A percentile compares a stretch with the other conserved stretches of the same genome.
Evolutionary conservation across 1,140 invertebrate species (phyloP).

Genomic region (Metaphire vulgaris): DNA sequence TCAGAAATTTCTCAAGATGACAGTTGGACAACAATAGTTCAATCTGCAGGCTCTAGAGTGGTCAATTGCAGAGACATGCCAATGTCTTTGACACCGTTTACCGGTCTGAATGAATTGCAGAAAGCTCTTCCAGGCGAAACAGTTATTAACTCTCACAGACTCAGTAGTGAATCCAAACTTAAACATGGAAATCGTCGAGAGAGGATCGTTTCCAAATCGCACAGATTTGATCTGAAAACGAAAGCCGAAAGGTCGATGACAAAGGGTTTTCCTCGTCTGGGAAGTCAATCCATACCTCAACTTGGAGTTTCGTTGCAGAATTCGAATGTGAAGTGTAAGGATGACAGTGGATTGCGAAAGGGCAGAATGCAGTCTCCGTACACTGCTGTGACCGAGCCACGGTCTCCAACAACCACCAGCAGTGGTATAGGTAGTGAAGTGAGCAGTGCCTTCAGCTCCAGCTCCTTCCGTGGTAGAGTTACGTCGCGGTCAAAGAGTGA

Average conservation of each 20-base stretch:
- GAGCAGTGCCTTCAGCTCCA: neutral
- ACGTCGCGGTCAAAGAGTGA: neutral
- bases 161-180: neutral
- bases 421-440: neutral
- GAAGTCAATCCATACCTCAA: neutral
- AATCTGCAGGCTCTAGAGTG: too few species aligned
- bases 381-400: neutral
- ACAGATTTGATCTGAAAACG: neutral
- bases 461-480: too few species aligned
- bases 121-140: neutral
- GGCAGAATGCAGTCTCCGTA: neutral
- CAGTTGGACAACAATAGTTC: neutral
- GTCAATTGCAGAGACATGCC: too few species aligned
- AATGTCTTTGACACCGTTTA: neutral
- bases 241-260: neutral
- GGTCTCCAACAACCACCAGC: neutral
- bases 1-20: neutral
- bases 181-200: too few species aligned
- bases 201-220: too few species aligned
- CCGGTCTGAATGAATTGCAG: neutral
- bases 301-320: too few species aligned
- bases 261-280: neutral
- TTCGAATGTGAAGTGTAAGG: neutral
- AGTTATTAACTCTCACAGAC: neutral
- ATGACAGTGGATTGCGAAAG: neutral